Conservation (phyloP, 2,113 vertebrate genomes). For the Diadophis punctatus region DNA sequence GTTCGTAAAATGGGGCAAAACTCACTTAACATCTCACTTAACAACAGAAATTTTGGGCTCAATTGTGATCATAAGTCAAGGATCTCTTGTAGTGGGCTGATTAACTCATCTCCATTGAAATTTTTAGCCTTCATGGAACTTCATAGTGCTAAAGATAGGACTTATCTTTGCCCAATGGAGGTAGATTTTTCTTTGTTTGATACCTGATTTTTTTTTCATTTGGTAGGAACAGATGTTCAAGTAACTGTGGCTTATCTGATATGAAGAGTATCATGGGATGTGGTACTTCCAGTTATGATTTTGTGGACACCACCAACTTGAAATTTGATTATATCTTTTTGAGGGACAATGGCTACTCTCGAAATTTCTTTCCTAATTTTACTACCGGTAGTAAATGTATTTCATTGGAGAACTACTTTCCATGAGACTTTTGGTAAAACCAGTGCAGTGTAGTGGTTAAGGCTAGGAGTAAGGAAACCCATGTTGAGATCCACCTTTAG, state of each 20-base stretch:
- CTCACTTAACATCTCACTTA: background rate
- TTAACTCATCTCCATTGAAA: background rate
- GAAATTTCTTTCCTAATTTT: background rate
- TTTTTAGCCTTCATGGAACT: background rate
- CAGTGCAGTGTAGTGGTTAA: background rate
- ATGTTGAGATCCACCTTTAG: background rate
- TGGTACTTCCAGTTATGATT: background rate
- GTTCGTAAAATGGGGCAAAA: background rate
- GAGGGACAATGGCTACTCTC: background rate
- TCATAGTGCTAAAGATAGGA: background rate
- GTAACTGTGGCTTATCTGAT: background rate
- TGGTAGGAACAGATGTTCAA: background rate
- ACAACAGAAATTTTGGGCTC: background rate
- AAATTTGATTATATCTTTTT: background rate
- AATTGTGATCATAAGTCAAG: background rate
- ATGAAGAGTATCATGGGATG: background rate
- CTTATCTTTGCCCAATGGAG: background rate
- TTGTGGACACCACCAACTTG: background rate
- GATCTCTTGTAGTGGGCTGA: background rate
- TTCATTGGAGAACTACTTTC: background rate
- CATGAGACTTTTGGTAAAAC: background rate
- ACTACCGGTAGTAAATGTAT: background rate
- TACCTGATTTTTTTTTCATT: background rate
- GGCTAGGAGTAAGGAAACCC: background rate
- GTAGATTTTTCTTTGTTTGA: background rate